Conservation (phyloP, 2,113 vertebrate species). For the Hepsetus odoe region DNA sequence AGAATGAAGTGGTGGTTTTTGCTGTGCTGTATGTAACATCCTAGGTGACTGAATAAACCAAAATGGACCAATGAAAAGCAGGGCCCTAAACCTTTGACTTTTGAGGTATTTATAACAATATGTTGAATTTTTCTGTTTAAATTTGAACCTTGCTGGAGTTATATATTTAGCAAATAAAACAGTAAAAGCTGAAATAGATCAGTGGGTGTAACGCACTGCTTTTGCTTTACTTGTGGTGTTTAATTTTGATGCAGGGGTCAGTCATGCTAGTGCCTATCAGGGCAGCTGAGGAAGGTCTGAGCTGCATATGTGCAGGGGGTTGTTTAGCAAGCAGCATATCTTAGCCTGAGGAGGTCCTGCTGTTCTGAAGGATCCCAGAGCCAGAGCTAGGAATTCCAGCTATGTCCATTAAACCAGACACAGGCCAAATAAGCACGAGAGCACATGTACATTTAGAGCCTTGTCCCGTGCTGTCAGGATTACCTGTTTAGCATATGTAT, state of each 20-base stretch:
- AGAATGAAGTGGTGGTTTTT: conserved; percentile 3
- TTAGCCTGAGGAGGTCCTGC: conserved; percentile 43
- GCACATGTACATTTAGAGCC: conserved; percentile 12
- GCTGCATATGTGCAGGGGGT: neutral
- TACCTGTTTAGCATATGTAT: conserved; percentile 58
- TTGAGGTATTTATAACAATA: neutral
- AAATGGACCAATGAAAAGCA: neutral
- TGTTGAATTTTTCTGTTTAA: neutral
- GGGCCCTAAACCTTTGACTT: neutral
- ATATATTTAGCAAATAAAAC: neutral
- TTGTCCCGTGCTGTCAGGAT: conserved; percentile 45
- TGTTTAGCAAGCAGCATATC: conserved; percentile 36
- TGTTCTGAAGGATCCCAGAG: conserved; percentile 34
- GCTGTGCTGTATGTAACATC: neutral
- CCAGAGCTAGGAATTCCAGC: conserved; percentile 57
- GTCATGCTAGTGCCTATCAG: neutral
- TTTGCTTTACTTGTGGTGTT: neutral
- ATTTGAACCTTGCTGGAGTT: no score
- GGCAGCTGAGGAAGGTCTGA: neutral
- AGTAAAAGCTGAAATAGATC: neutral
- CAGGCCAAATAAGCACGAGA: neutral
- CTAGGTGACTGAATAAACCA: neutral
- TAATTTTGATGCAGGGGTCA: conserved; percentile 12
- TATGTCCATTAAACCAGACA: conserved; percentile 53
- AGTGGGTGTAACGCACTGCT: neutral